Evolutionary conservation across 53 echinoderm and acorn worm species (phyloP).

Genomic region (Pentamera pediparva): DNA sequence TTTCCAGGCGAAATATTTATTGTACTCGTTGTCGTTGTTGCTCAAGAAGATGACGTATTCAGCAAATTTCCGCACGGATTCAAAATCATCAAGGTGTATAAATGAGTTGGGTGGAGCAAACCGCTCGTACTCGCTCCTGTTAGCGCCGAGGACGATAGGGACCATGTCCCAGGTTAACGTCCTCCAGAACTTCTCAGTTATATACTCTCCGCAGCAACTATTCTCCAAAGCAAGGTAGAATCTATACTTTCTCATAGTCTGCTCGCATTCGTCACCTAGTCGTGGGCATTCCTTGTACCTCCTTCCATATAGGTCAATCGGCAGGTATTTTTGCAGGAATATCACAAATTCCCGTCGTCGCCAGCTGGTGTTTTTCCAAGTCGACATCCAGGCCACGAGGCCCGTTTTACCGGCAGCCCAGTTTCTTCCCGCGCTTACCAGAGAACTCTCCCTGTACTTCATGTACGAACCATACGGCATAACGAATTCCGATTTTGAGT

Average conservation of each 20-base stretch:
- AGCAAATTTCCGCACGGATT: conserved; percentile 16
- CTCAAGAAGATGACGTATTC: conserved; percentile 33
- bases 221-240: conserved; percentile 58
- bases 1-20: conserved; percentile 49
- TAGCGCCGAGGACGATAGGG: conserved; percentile 54
- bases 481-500: conserved; percentile 32
- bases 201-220: conserved; percentile 50
- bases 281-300: conserved; percentile 33
- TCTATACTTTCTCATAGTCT: conserved; percentile 40
- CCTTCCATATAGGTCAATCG: conserved; percentile 38
- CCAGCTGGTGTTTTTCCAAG: conserved; percentile 41
- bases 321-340: conserved; percentile 24
- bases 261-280: conserved; percentile 25
- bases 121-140: conserved; percentile 24
- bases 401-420: conserved; percentile 20
- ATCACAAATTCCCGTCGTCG: conserved; percentile 41
- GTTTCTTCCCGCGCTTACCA: not conserved
- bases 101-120: conserved; percentile 57
- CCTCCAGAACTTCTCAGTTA: conserved; percentile 54
- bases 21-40: conserved; percentile 33
- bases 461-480: conserved; percentile 46
- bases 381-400: conserved; percentile 56
- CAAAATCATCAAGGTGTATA: conserved; percentile 54
- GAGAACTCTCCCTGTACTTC: too few relatives aligned
- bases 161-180: conserved; percentile 40